A percentile compares a stretch with the other conserved stretches of the same genome.
phyloP scores from a whole-genome alignment of 2,888 invertebrate genomes.

The Nemoura dubitans region DNA sequence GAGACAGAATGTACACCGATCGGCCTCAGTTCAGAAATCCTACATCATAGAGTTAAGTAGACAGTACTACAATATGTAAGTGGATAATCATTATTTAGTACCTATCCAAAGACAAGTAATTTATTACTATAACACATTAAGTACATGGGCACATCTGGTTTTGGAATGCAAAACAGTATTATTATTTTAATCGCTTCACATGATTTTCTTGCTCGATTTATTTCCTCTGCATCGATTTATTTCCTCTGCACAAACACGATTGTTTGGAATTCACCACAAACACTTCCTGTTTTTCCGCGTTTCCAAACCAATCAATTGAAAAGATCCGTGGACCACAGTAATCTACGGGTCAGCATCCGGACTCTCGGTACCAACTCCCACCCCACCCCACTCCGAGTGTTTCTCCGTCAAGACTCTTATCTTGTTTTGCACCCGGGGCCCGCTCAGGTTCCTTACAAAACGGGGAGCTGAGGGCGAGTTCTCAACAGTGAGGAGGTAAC shows the following conservation, averaged over 20 bases:
- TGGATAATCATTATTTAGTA: too few species aligned
- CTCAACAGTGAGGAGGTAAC: neutral
- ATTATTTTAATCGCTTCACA: neutral
- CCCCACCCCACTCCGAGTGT: neutral
- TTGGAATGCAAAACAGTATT: neutral
- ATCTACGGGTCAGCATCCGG: neutral
- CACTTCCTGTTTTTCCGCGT: neutral
- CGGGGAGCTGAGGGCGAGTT: neutral
- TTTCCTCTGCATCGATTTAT: neutral
- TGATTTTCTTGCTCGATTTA: neutral
- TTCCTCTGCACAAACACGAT: neutral
- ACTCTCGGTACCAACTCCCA: neutral
- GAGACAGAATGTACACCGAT: too few species aligned
- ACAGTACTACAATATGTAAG: too few species aligned
- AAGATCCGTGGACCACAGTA: too few species aligned
- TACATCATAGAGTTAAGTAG: too few species aligned
- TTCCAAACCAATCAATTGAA: neutral
- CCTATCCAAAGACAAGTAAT: too few species aligned
- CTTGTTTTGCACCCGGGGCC: neutral
- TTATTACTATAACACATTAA: too few species aligned
- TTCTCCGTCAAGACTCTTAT: neutral
- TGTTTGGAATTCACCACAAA: neutral
- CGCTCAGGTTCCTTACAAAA: neutral
- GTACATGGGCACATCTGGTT: too few species aligned
- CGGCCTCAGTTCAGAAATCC: too few species aligned